These are phyloP conservation scores for Strigops habroptila DNA, from an alignment of 2,113 vertebrate genomes.

Conservation along the genomic window DNA sequence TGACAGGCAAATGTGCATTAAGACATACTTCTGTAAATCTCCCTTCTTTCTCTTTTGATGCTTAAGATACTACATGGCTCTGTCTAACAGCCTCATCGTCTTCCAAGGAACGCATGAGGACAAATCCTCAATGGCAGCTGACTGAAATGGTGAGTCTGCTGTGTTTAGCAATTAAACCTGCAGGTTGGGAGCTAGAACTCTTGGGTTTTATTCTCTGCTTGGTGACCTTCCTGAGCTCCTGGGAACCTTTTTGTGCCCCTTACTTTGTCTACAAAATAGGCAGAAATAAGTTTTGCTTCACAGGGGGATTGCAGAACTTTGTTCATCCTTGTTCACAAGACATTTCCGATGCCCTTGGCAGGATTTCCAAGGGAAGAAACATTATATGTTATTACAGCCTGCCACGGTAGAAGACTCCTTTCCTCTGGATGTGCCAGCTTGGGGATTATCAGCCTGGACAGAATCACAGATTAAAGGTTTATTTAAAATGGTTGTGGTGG, in stretches of 20 bases:
- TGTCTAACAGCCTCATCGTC: neutral
- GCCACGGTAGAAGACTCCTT: neutral
- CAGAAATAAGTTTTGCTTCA: neutral
- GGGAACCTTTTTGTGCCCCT: neutral
- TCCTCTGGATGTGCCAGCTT: neutral
- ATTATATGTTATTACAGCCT: neutral
- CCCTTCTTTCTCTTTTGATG: neutral
- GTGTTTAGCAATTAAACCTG: neutral
- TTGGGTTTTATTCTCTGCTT: neutral
- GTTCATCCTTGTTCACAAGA: neutral
- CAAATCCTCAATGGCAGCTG: neutral
- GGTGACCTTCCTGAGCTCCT: neutral
- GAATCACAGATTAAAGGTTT: neutral
- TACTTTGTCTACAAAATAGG: neutral
- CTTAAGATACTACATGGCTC: neutral
- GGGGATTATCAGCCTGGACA: neutral
- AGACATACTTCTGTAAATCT: neutral
- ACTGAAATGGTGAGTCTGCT: neutral
- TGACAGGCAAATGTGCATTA: neutral
- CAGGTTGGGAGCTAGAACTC: accelerated
- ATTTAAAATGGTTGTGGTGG: neutral
- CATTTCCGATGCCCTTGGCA: neutral
- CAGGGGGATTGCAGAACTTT: neutral
- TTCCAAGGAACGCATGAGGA: neutral
- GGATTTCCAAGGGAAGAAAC: neutral